phyloP scores from a whole-genome alignment of 1,140 invertebrate species.

The Ostrea edulis region DNA sequence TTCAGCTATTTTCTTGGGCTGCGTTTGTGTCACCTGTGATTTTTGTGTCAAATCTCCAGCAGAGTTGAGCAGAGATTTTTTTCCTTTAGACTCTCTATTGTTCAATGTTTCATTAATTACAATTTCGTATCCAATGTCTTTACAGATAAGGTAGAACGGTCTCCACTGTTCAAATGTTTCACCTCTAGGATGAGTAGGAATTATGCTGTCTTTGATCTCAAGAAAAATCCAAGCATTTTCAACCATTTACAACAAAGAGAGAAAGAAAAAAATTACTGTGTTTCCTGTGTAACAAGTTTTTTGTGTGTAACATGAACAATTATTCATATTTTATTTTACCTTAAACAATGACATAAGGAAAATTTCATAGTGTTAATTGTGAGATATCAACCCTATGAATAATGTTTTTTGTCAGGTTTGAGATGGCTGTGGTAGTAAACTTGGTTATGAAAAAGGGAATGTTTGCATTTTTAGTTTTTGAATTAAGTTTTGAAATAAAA shows the following conservation, averaged over 20 bases:
- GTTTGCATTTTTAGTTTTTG: conserved; percentile 6
- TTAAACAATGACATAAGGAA: conserved; percentile 11
- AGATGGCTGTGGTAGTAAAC: not conserved
- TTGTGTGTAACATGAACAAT: not conserved
- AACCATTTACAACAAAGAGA: not conserved
- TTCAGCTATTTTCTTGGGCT: not conserved
- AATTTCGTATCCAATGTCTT: not conserved
- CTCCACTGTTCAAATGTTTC: conserved; percentile 7
- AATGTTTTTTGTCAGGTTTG: not conserved
- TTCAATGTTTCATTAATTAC: conserved; percentile 14
- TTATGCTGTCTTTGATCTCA: not conserved
- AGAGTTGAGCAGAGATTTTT: conserved; percentile 19
- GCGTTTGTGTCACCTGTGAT: not conserved
- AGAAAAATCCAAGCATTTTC: not conserved
- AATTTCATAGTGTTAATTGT: not conserved
- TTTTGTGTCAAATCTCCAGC: conserved; percentile 19
- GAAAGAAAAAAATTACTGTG: not conserved
- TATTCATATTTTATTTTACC: not conserved
- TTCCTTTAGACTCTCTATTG: conserved; percentile 17
- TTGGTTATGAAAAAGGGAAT: not conserved
- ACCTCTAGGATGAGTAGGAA: conserved; percentile 4
- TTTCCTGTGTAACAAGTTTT: conserved; percentile 1
- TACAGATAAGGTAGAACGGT: not conserved
- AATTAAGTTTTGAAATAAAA: not conserved
- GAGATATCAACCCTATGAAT: conserved; percentile 2